phyloP scores from a whole-genome alignment of 2,113 vertebrate genomes.

The Rhegmatorhina hoffmannsi region DNA sequence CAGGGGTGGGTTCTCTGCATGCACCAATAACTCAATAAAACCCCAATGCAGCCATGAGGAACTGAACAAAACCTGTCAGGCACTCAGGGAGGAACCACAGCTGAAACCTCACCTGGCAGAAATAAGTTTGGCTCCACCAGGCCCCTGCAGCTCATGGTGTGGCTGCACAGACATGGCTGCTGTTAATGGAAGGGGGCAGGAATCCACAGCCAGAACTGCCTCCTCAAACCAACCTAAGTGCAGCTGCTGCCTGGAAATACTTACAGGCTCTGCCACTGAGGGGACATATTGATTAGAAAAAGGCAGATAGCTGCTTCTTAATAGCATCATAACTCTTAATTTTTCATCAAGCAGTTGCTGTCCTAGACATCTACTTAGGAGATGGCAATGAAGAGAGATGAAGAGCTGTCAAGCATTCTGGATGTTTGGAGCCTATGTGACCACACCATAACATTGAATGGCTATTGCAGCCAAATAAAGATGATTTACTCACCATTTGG shows the following conservation, averaged over 20 bases:
- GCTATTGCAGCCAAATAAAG: background rate
- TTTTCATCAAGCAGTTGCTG: slow-evolving; percentile 1
- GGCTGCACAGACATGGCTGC: background rate
- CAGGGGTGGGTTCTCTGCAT: background rate
- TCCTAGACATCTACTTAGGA: background rate
- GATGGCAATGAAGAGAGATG: background rate
- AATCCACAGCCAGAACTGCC: background rate
- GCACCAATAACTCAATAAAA: background rate
- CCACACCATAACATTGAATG: background rate
- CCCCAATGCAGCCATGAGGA: background rate
- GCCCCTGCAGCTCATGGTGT: background rate
- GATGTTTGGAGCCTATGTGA: background rate
- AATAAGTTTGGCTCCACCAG: background rate
- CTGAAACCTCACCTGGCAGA: background rate
- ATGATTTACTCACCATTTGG: slow-evolving; percentile 89
- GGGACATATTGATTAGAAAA: background rate
- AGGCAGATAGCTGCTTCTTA: background rate
- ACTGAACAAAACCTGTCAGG: background rate
- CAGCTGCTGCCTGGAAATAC: background rate
- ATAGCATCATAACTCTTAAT: background rate
- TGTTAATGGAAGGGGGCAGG: background rate
- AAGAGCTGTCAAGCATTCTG: background rate
- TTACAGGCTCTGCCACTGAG: background rate
- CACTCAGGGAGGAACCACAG: background rate
- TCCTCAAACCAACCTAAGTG: background rate